A percentile compares a stretch with the other conserved stretches of the same genome.
phyloP scores from a whole-genome alignment of 2,797 vertebrate genomes.

The Hoplostethus mediterraneus region DNA sequence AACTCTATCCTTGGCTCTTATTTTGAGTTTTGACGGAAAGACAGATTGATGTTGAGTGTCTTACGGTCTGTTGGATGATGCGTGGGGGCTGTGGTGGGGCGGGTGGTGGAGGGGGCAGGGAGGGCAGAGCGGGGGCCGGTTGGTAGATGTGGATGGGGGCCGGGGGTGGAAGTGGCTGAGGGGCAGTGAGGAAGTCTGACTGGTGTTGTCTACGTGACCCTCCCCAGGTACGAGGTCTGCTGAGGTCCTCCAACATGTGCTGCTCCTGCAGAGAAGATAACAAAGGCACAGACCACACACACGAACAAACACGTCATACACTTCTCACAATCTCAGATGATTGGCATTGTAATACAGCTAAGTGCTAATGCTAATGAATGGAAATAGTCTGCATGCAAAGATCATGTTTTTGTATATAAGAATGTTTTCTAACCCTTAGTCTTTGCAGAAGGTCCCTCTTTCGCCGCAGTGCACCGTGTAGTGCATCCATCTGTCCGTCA shows the following conservation, averaged over 20 bases:
- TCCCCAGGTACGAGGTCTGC: slow-evolving; percentile 73
- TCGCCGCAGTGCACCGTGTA: slow-evolving; percentile 83
- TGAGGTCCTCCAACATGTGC: slow-evolving; percentile 83
- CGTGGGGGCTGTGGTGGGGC: slow-evolving; percentile 71
- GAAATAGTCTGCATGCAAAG: background rate
- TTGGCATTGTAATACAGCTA: background rate
- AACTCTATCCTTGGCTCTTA: too few species aligned
- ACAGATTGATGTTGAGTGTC: slow-evolving; percentile 21
- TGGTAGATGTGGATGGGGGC: slow-evolving; percentile 63
- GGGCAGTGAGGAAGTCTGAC: slow-evolving; percentile 30
- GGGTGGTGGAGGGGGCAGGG: slow-evolving; percentile 65
- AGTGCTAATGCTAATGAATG: background rate
- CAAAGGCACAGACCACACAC: slow-evolving; percentile 18
- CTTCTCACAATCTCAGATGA: background rate
- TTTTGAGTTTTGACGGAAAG: background rate
- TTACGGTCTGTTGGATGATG: slow-evolving; percentile 87
- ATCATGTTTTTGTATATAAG: too few species aligned
- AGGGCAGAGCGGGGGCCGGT: slow-evolving; percentile 56
- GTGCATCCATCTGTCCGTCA: slow-evolving; percentile 67
- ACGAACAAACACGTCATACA: background rate
- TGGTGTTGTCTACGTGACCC: slow-evolving; percentile 47
- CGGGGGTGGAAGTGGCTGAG: slow-evolving; percentile 22
- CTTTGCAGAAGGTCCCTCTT: slow-evolving; percentile 85
- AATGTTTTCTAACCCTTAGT: slow-evolving; percentile 82
- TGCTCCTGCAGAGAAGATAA: slow-evolving; percentile 81